A percentile compares a stretch with the other conserved stretches of the same genome.
Evolutionary conservation across 2,113 vertebrate species (phyloP).

Genomic region (Prunella himalayana): DNA sequence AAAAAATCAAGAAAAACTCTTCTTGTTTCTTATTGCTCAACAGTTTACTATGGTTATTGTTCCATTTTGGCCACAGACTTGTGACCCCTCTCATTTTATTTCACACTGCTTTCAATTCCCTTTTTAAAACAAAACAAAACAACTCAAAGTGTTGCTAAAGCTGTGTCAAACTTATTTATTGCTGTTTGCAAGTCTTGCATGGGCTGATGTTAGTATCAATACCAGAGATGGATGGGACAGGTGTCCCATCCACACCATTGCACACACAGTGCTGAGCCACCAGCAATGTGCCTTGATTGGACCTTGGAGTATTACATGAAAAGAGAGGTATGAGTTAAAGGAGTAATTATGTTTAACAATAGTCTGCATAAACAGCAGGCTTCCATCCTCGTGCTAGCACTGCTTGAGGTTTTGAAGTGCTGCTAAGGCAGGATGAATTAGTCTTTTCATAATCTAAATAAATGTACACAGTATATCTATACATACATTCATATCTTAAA

Average conservation of each 20-base stretch:
- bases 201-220: neutral
- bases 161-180: slow-evolving; percentile 41
- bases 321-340: neutral
- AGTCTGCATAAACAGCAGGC: neutral
- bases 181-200: neutral
- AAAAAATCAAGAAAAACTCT: neutral
- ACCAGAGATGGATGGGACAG: neutral
- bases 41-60: slow-evolving; percentile 65
- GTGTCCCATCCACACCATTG: neutral
- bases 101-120: slow-evolving; percentile 45
- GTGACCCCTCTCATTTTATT: slow-evolving; percentile 55
- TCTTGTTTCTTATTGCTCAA: slow-evolving; percentile 59
- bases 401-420: neutral
- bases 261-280: neutral
- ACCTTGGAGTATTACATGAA: neutral
- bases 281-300: rapidly evolving
- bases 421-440: neutral
- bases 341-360: neutral
- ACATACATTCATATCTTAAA: neutral
- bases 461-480: neutral
- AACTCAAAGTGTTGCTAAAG: slow-evolving; percentile 50
- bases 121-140: slow-evolving; percentile 54
- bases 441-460: neutral
- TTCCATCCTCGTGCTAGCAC: neutral
- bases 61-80: slow-evolving; percentile 54